phyloP scores from a whole-genome alignment of 1,140 invertebrate species.

The Drosophila persimilis region DNA sequence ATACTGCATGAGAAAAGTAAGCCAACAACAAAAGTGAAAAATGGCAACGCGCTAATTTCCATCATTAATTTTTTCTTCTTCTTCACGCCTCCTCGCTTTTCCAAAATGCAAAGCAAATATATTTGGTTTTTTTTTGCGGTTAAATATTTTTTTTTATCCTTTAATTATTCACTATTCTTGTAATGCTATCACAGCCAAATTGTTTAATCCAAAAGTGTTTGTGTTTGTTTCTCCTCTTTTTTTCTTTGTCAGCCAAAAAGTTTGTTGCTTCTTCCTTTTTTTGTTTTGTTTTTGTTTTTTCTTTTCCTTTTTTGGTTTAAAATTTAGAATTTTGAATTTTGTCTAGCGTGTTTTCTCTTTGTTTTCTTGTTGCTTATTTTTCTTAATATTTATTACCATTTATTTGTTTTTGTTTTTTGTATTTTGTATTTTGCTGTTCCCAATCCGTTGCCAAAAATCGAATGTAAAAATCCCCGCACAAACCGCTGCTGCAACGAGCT shows the following conservation, averaged over 20 bases:
- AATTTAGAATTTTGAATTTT: slow-evolving; percentile 83
- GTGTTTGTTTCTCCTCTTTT: slow-evolving; percentile 48
- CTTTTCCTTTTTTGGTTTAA: slow-evolving; percentile 57
- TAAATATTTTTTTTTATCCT: slow-evolving; percentile 43
- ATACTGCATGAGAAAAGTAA: slow-evolving; percentile 74
- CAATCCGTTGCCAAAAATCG: slow-evolving; percentile 42
- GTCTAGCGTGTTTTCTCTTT: slow-evolving; percentile 64
- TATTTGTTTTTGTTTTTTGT: neutral
- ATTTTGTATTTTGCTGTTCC: slow-evolving; percentile 40
- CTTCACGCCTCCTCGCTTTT: slow-evolving; percentile 20
- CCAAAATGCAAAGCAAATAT: slow-evolving; percentile 58
- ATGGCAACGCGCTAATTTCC: slow-evolving; percentile 38
- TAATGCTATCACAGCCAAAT: slow-evolving; percentile 83
- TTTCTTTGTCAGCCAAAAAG: slow-evolving; percentile 8
- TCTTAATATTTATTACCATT: slow-evolving; percentile 25
- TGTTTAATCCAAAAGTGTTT: slow-evolving; percentile 82
- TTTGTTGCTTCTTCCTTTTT: slow-evolving; percentile 24
- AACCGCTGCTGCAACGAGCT: slow-evolving; percentile 14
- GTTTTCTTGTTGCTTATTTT: slow-evolving; percentile 58
- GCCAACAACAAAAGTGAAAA: slow-evolving; percentile 73
- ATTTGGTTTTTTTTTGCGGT: slow-evolving; percentile 24
- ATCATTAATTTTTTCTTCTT: slow-evolving; percentile 16
- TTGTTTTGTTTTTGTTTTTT: slow-evolving; percentile 27
- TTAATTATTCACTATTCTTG: slow-evolving; percentile 55
- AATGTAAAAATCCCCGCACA: slow-evolving; percentile 33